Conservation (phyloP, 2,888 invertebrate genomes). For the Coleophora flavipennella region DNA sequence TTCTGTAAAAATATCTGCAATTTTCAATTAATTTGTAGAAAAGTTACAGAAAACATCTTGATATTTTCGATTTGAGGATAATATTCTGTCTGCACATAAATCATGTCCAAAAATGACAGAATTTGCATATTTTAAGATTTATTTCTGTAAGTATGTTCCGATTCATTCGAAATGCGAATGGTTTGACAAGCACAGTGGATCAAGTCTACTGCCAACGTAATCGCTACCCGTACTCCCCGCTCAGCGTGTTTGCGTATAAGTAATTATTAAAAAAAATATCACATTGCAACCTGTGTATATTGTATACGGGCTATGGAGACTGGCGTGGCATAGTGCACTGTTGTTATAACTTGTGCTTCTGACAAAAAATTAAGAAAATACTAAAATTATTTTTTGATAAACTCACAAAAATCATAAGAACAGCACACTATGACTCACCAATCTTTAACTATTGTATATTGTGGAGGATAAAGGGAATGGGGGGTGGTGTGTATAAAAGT, state of each 20-base stretch:
- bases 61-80: too few species aligned
- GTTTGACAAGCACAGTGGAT: slow-evolving; percentile 36
- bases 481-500: slow-evolving; percentile 36
- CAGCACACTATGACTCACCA: slow-evolving; percentile 36
- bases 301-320: slow-evolving; percentile 63
- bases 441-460: slow-evolving; percentile 59
- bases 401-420: slow-evolving; percentile 17
- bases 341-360: slow-evolving; percentile 12
- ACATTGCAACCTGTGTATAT: slow-evolving; percentile 57
- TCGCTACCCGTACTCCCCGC: slow-evolving; percentile 29
- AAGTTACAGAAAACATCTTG: too few species aligned
- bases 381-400: neutral
- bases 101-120: too few species aligned
- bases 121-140: too few species aligned
- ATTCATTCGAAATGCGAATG: slow-evolving; percentile 41
- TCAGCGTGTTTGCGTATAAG: slow-evolving; percentile 32
- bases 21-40: too few species aligned
- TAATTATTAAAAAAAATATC: slow-evolving; percentile 48
- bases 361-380: neutral
- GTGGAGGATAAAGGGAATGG: slow-evolving; percentile 50
- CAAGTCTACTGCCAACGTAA: slow-evolving; percentile 23
- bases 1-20: too few species aligned
- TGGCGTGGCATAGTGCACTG: slow-evolving; percentile 34
- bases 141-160: slow-evolving; percentile 4
- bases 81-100: too few species aligned